phyloP scores from a whole-genome alignment of 2,888 invertebrate species.

The Thereva unica region DNA sequence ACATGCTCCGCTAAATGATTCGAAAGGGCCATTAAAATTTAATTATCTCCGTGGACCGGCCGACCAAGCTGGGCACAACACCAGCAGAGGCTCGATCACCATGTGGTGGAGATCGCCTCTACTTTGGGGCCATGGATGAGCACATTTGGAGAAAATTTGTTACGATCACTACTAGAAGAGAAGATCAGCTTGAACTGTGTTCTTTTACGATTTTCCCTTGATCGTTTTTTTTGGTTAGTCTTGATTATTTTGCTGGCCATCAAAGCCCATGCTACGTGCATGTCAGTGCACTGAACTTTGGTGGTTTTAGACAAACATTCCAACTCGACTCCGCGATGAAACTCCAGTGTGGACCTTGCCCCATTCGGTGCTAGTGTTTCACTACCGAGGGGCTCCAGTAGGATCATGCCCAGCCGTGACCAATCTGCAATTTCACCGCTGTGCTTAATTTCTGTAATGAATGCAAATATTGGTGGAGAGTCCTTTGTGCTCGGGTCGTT shows the following conservation, averaged over 20 bases:
- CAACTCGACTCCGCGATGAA: too few species aligned
- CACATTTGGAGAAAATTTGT: constrained; percentile 12
- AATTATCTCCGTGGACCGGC: constrained; percentile 23
- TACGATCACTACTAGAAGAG: not conserved
- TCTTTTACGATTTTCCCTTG: constrained; percentile 1
- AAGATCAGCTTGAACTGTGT: not conserved
- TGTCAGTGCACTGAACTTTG: constrained; percentile 17
- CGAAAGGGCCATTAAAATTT: constrained; percentile 35
- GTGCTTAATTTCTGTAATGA: constrained; percentile 25
- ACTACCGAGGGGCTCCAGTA: constrained; percentile 4
- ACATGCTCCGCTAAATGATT: constrained; percentile 33
- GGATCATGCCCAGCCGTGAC: constrained; percentile 2
- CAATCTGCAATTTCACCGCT: constrained; percentile 19
- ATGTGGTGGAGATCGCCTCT: too few species aligned
- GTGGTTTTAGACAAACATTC: not conserved
- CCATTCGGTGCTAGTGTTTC: not conserved
- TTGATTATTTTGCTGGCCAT: constrained; percentile 9
- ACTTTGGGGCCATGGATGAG: not conserved
- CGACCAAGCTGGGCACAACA: constrained; percentile 3
- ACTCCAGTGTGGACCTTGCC: too few species aligned
- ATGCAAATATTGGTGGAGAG: constrained; percentile 35
- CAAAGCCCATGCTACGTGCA: constrained; percentile 2
- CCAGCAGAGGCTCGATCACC: too few species aligned
- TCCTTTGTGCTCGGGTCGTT: not conserved
- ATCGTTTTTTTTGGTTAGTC: not conserved